Conservation (phyloP, 1,140 invertebrate genomes). For the Amyelois transitella region DNA sequence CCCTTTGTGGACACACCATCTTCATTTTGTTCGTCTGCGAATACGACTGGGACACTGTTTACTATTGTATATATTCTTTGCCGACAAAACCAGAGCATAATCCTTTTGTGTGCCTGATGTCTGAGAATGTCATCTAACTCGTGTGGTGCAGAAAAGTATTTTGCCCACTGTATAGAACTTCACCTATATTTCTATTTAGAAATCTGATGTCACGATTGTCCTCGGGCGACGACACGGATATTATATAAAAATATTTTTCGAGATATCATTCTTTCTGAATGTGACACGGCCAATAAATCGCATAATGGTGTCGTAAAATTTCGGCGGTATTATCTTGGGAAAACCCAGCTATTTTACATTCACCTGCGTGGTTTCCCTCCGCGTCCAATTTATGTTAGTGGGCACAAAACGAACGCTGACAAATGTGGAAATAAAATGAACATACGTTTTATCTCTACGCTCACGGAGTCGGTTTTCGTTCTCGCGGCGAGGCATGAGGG, state of each 20-base stretch:
- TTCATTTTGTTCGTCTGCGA: background rate
- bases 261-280: conserved; percentile 59
- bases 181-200: background rate
- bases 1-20: conserved; percentile 9
- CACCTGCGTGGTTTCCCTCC: conserved; percentile 70
- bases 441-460: conserved; percentile 69
- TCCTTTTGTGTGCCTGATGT: too few species aligned
- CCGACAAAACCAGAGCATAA: too few species aligned
- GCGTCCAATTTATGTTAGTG: conserved; percentile 74
- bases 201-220: conserved; percentile 13
- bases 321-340: conserved; percentile 70
- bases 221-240: conserved; percentile 13
- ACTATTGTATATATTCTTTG: background rate
- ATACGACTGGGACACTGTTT: background rate
- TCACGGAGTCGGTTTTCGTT: conserved; percentile 53
- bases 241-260: conserved; percentile 42
- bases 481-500: conserved; percentile 21
- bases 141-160: background rate
- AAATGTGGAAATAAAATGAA: conserved; percentile 74
- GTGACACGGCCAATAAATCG: conserved; percentile 69
- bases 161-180: background rate
- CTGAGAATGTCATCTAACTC: too few species aligned
- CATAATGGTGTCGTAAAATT: conserved; percentile 72
- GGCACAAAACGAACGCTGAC: conserved; percentile 73
- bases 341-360: conserved; percentile 71